Evolutionary conservation across 2,797 vertebrate species (phyloP).

Genomic region (Sebastes alutus): DNA sequence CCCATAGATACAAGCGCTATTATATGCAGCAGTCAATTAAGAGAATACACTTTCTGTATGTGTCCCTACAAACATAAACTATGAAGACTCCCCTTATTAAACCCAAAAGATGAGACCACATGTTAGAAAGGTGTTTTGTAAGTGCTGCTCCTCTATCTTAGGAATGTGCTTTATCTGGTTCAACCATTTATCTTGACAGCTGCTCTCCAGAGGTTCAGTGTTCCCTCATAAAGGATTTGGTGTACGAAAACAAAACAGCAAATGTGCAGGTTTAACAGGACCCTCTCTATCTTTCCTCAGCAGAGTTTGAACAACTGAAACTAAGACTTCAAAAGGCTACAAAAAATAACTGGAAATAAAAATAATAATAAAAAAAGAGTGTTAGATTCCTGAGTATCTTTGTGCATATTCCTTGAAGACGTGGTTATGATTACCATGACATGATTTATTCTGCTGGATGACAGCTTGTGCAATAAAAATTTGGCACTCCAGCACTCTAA

Average conservation of each 20-base stretch:
- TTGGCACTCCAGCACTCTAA: background rate
- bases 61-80: background rate
- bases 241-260: background rate
- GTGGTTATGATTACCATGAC: background rate
- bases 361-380: background rate
- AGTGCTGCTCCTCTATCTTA: constrained; percentile 41
- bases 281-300: background rate
- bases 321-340: background rate
- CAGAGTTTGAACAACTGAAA: background rate
- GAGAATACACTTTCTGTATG: background rate
- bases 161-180: constrained; percentile 55
- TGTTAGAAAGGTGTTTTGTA: constrained; percentile 9
- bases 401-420: background rate
- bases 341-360: background rate
- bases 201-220: constrained; percentile 23
- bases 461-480: background rate
- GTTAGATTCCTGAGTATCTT: background rate
- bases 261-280: background rate
- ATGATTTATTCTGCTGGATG: constrained; percentile 20
- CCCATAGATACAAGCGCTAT: background rate
- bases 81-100: background rate
- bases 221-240: background rate
- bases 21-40: background rate
- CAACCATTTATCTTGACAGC: constrained; percentile 31
- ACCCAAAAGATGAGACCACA: background rate